Conservation (phyloP, 1,140 invertebrate species). For the Drosophila teissieri region DNA sequence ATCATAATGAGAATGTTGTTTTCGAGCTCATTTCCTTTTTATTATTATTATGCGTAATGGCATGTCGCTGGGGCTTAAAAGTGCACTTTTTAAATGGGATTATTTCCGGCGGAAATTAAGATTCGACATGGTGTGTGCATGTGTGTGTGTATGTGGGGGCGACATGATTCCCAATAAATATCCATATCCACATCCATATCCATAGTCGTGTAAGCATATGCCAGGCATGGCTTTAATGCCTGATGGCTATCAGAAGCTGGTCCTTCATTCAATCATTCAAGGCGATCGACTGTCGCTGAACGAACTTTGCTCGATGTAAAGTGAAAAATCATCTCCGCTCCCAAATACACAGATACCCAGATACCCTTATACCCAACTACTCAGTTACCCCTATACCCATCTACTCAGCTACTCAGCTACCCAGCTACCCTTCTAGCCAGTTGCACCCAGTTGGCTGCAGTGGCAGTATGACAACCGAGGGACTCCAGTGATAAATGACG, state of each 20-base stretch:
- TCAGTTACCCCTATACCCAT: too few relatives aligned
- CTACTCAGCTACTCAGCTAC: not conserved
- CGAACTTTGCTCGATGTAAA: conserved; percentile 58
- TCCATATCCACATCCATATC: not conserved
- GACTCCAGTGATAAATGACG: conserved; percentile 76
- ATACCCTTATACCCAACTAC: too few relatives aligned
- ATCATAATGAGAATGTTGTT: conserved; percentile 28
- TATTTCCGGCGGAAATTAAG: conserved; percentile 64
- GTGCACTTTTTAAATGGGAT: conserved; percentile 45
- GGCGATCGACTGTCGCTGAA: conserved; percentile 43
- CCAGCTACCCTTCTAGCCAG: not conserved
- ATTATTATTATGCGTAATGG: conserved; percentile 4
- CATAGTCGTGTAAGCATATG: not conserved
- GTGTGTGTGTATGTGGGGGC: not conserved
- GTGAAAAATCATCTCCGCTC: conserved; percentile 70
- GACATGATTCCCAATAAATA: not conserved
- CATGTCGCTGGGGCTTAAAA: conserved; percentile 1
- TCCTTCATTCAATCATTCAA: conserved; percentile 23
- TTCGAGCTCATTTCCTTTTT: conserved; percentile 32
- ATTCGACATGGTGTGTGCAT: conserved; percentile 4
- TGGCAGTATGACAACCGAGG: conserved; percentile 66
- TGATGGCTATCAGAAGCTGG: conserved; percentile 16
- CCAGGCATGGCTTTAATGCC: conserved; percentile 28
- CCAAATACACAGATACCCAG: not conserved
- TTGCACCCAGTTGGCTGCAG: conserved; percentile 30